phyloP scores from a whole-genome alignment of 1,140 invertebrate species.

The Drosophila varians region DNA sequence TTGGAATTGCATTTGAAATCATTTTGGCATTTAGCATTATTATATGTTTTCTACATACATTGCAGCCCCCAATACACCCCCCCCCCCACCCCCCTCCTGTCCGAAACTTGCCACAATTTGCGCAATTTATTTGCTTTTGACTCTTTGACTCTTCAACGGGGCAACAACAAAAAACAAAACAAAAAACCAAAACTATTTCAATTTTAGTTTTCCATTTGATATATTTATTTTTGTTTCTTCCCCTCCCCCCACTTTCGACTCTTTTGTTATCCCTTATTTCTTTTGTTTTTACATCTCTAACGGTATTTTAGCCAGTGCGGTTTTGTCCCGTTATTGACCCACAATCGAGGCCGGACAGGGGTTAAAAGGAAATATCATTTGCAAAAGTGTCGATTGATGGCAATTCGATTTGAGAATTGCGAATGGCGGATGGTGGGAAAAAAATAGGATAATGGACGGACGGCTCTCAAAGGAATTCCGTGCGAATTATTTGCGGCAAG shows the following conservation, averaged over 20 bases:
- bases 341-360: constrained; percentile 9
- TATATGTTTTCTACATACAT: constrained; percentile 35
- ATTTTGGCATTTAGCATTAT: constrained; percentile 67
- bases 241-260: too few relatives aligned
- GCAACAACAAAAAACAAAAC: too few relatives aligned
- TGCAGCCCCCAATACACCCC: constrained; percentile 22
- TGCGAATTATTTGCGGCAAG: constrained; percentile 22
- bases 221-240: not conserved
- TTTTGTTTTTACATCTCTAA: not conserved
- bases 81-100: too few relatives aligned
- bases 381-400: constrained; percentile 30
- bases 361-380: constrained; percentile 3
- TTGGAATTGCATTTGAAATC: constrained; percentile 73
- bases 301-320: constrained; percentile 23
- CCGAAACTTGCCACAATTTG: constrained; percentile 66
- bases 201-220: constrained; percentile 6
- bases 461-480: constrained; percentile 29
- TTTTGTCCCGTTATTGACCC: constrained; percentile 21
- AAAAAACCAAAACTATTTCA: constrained; percentile 8
- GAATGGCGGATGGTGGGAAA: not conserved
- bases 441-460: not conserved
- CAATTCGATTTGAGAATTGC: constrained; percentile 28
- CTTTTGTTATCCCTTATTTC: not conserved
- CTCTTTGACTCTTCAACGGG: constrained; percentile 68
- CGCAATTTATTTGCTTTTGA: constrained; percentile 73